phyloP scores from a whole-genome alignment of 1,140 invertebrate species.

The Sweltsa coloradensis region DNA sequence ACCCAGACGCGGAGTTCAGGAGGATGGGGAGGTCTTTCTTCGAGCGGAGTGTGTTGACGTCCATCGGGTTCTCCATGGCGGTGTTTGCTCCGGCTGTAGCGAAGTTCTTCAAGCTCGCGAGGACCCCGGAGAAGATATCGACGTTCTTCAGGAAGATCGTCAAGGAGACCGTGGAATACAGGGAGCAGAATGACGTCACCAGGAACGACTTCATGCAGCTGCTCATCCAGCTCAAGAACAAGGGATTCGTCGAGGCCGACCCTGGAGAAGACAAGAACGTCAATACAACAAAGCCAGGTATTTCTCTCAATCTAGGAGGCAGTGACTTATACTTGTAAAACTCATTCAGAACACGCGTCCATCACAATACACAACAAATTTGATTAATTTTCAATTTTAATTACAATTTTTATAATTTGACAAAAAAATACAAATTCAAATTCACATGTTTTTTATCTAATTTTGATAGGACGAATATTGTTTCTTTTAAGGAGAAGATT shows the following conservation, averaged over 20 bases:
- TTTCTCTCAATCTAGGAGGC: too few species aligned
- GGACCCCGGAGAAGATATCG: constrained; percentile 33
- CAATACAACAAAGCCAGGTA: too few species aligned
- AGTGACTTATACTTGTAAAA: too few species aligned
- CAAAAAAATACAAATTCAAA: too few species aligned
- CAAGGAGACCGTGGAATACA: constrained; percentile 36
- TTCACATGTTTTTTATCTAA: too few species aligned
- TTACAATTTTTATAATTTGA: too few species aligned
- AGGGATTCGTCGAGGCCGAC: constrained; percentile 28
- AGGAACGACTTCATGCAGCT: constrained; percentile 47
- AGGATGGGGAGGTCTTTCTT: constrained; percentile 10
- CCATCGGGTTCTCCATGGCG: constrained; percentile 2
- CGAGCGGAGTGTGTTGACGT: neutral
- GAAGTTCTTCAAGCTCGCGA: constrained; percentile 23
- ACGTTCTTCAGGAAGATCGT: constrained; percentile 40
- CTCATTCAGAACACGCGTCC: too few species aligned
- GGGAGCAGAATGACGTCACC: constrained; percentile 30
- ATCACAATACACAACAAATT: too few species aligned
- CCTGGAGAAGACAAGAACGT: too few species aligned
- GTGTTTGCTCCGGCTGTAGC: constrained; percentile 3
- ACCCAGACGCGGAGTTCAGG: constrained; percentile 13
- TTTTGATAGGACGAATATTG: too few species aligned
- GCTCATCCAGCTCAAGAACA: constrained; percentile 41
- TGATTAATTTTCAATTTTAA: too few species aligned
- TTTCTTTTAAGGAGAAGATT: too few species aligned